Conservation (phyloP, 2,113 vertebrate species). For the Gasterosteus nipponicus region DNA sequence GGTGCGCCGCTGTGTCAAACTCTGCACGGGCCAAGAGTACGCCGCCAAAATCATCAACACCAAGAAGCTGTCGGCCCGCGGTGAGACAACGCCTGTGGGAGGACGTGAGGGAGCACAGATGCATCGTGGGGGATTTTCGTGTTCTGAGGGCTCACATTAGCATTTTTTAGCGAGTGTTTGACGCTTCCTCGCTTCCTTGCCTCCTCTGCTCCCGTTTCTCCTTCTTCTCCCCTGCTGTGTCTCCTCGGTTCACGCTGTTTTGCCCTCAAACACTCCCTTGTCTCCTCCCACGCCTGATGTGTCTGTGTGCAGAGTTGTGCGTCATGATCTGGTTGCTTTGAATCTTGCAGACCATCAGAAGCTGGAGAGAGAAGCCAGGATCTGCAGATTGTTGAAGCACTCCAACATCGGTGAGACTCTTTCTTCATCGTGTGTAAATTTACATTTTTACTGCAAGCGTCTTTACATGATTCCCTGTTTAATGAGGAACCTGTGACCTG, state of each 20-base stretch:
- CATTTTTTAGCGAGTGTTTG: constrained; percentile 64
- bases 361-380: constrained; percentile 93
- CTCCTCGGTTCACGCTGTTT: neutral
- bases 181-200: neutral
- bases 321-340: neutral
- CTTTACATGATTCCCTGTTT: too few species aligned
- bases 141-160: constrained; percentile 48
- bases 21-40: constrained; percentile 93
- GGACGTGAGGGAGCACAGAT: constrained; percentile 1
- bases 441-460: too few species aligned
- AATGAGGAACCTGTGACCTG: neutral
- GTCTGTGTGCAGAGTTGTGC: neutral
- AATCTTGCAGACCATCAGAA: constrained; percentile 91
- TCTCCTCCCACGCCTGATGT: neutral
- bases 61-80: constrained; percentile 97
- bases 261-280: neutral
- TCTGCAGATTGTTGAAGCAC: constrained; percentile 95
- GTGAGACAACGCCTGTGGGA: constrained; percentile 74
- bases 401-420: constrained; percentile 92
- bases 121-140: constrained; percentile 33
- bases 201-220: neutral
- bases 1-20: constrained; percentile 95
- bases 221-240: neutral
- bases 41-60: constrained; percentile 99
- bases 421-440: too few species aligned